Evolutionary conservation across 1,140 invertebrate genomes (phyloP).

Genomic region (Tetramorium parvispinum): DNA sequence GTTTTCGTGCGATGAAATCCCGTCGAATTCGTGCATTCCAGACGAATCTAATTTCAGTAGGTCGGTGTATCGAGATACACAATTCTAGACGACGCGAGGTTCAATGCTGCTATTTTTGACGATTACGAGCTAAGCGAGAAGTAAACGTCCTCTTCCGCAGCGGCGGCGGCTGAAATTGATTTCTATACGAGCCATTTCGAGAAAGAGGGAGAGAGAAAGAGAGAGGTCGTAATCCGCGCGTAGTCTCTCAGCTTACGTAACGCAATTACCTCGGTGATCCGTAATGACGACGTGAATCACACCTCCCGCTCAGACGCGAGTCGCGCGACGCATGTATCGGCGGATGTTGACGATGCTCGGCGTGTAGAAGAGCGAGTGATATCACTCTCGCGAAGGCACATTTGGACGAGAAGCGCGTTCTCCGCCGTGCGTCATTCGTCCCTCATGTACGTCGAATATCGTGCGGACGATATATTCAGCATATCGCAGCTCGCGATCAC

Average conservation of each 20-base stretch:
- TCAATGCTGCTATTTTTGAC: conserved; percentile 20
- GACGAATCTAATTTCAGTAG: not conserved
- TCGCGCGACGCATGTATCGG: not conserved
- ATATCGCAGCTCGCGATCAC: not conserved
- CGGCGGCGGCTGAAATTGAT: not conserved
- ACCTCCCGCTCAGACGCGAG: conserved; percentile 4
- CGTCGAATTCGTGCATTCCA: not conserved
- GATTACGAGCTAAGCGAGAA: conserved; percentile 26
- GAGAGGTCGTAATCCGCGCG: not conserved
- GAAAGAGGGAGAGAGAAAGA: not conserved
- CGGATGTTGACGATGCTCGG: conserved; percentile 6
- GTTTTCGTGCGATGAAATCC: too few relatives aligned
- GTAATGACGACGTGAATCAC: conserved; percentile 57
- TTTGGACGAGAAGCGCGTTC: not conserved
- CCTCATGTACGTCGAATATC: not conserved
- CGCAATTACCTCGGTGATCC: conserved; percentile 52
- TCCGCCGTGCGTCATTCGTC: conserved; percentile 10
- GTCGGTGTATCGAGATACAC: not conserved
- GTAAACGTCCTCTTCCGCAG: conserved; percentile 13
- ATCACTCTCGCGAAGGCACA: conserved; percentile 32
- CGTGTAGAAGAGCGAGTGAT: conserved; percentile 7
- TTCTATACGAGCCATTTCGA: conserved; percentile 1
- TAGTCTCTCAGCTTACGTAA: conserved; percentile 45
- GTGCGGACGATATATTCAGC: not conserved
- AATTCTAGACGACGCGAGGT: not conserved